phyloP scores from a whole-genome alignment of 2,888 invertebrate genomes.

The Dioctria linearis region DNA sequence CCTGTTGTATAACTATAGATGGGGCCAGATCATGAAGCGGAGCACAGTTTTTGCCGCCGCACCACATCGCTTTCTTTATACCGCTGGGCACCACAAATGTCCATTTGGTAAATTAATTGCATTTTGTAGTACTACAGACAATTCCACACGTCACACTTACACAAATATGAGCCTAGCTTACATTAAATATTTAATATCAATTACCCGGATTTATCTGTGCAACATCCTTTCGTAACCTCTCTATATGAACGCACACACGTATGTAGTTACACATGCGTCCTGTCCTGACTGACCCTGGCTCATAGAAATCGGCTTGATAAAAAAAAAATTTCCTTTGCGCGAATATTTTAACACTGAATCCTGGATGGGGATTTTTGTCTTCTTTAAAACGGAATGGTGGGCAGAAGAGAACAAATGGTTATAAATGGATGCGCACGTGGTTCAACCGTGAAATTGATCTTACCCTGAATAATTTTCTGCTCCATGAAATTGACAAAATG shows the following conservation, averaged over 20 bases:
- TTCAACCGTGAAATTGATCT: conserved; percentile 56
- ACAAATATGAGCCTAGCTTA: conserved; percentile 4
- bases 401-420: neutral
- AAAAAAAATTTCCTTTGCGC: neutral
- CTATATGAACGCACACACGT: too few species aligned
- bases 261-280: neutral
- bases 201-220: conserved; percentile 18
- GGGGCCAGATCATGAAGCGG: conserved; percentile 1
- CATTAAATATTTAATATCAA: conserved; percentile 39
- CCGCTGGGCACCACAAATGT: conserved; percentile 49
- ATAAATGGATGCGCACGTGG: conserved; percentile 50
- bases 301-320: neutral
- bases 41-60: conserved; percentile 12
- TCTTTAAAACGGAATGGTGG: neutral
- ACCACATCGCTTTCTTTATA: conserved; percentile 13
- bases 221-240: neutral
- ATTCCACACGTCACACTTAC: conserved; percentile 50
- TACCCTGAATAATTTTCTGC: conserved; percentile 55
- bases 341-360: conserved; percentile 35
- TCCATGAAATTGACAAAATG: conserved; percentile 50
- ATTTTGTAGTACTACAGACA: conserved; percentile 58
- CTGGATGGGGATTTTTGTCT: neutral
- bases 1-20: neutral
- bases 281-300: neutral
- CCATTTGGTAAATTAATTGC: conserved; percentile 59